Percentiles rank a stretch among this genome's conserved stretches.
Evolutionary conservation across 2,888 invertebrate species (phyloP).

Genomic region (Parelbella ahira): DNA sequence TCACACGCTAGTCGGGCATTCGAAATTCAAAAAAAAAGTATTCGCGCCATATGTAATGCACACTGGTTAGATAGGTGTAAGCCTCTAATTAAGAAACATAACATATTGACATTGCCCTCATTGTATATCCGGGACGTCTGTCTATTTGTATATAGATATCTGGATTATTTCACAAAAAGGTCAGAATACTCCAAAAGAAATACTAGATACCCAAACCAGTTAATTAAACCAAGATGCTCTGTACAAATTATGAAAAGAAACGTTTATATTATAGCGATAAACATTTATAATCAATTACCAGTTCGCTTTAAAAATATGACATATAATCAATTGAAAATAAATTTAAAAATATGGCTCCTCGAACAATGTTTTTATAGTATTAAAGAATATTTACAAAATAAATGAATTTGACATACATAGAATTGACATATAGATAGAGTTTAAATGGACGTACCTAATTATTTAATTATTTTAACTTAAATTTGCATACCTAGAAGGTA

Average conservation of each 20-base stretch:
- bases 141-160: neutral
- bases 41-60: constrained; percentile 8
- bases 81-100: neutral
- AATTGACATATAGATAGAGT: too few relatives aligned
- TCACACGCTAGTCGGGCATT: constrained; percentile 1
- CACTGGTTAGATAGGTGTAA: constrained; percentile 8
- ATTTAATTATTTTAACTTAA: too few relatives aligned
- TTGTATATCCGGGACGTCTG: constrained; percentile 2
- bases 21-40: constrained; percentile 12
- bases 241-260: too few relatives aligned
- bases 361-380: too few relatives aligned
- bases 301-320: neutral
- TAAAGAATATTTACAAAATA: too few relatives aligned
- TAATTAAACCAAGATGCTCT: neutral
- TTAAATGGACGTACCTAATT: too few relatives aligned
- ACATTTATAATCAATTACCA: neutral
- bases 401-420: too few relatives aligned
- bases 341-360: neutral
- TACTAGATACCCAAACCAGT: neutral
- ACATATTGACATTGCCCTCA: constrained; percentile 1
- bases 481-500: too few relatives aligned
- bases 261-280: neutral
- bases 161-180: neutral
- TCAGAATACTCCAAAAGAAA: neutral
- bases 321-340: neutral